phyloP scores from a whole-genome alignment of 2,113 vertebrate species.

The Sus scrofa region T2T-Sscrofa CM000823.6:22563001-22563500 shows the following conservation, averaged over 20 bases:
- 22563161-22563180: too few relatives aligned
- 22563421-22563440: not conserved
- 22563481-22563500: not conserved
- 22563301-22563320: not conserved
- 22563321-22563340: not conserved
- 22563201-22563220: too few relatives aligned
- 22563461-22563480: not conserved
- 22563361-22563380: not conserved
- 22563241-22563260: too few relatives aligned
- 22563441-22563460: constrained; percentile 1
- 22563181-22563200: too few relatives aligned
- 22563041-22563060: constrained; percentile 8
- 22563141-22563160: too few relatives aligned
- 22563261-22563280: not conserved
- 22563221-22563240: too few relatives aligned
- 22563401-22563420: not conserved
- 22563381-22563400: constrained; percentile 4
- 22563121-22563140: too few relatives aligned
- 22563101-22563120: too few relatives aligned
- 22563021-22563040: constrained; percentile 46
- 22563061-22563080: not conserved
- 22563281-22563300: not conserved
- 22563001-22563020: constrained; percentile 18
- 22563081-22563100: too few relatives aligned
- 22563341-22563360: not conserved